Evolutionary conservation across 2,888 invertebrate species (phyloP), one percentile per base, ranked within the genome.

Genomic region (Zaprionus lineosus): DNA sequence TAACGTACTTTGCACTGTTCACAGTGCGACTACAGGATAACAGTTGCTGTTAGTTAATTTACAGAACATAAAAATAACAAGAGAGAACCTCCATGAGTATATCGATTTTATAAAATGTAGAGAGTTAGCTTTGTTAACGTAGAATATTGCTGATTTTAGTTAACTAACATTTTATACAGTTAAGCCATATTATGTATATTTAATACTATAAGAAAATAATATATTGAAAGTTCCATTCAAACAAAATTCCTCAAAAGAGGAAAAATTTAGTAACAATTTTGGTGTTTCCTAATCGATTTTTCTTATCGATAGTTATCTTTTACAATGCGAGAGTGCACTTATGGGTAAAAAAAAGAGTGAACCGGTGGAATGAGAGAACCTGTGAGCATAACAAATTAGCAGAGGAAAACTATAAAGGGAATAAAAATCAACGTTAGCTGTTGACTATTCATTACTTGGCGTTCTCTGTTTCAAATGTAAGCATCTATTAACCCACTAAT

Each of bases 391-490:
- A 37, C 47, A 36, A 55, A 51, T 39, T 44, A 36, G 48, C 44
- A 29, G 48, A 53, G 31, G 7, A 11, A 40, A 43, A 18, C 33
- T 19, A 34, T 34, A 72, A 64, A 36, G 53, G 52, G 62, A 64
- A 77, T 76, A 76, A 83, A 79, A 74, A 76, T 74, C 74, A 60
- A 44, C 72, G 56, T 61, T 65, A 65, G 51, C 44, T 53, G 56
- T 58, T 26, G 55, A 24, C 58, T 56, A 55, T 71, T 63, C 77
- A 81, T 67, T 82, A 82, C 52, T 86, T 74, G 59, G 29, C 60
- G 57, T 68, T 76, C 65, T 67, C 41, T 70, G 58, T 62, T 83
- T 66, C 63, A 72, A 73, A 69, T 69, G 83, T 81, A 79, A 79
- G 81, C 72, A 72, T 50, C 48, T 12, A 31, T 15, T 33, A 16